Conservation (phyloP, 1,140 invertebrate genomes). For the Pissodes strobi region DNA sequence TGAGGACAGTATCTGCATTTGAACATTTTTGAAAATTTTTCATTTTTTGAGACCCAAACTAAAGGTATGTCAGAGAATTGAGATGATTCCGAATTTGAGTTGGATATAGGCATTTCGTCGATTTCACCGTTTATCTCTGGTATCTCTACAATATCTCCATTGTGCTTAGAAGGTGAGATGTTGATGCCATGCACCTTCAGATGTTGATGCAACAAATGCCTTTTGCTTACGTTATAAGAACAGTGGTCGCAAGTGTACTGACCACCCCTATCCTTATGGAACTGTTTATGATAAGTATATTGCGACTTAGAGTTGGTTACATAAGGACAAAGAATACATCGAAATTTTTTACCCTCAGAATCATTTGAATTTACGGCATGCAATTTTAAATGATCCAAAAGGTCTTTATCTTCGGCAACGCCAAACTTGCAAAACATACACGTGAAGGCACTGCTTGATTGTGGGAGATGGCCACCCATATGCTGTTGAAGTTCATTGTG, state of each 20-base stretch:
- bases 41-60: constrained; percentile 74
- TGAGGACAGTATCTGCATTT: constrained; percentile 86
- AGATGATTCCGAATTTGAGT: constrained; percentile 38
- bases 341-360: constrained; percentile 63
- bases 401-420: constrained; percentile 59
- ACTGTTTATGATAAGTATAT: constrained; percentile 83
- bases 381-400: constrained; percentile 51
- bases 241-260: constrained; percentile 80
- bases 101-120: constrained; percentile 45
- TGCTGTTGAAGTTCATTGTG: constrained; percentile 70
- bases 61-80: constrained; percentile 62
- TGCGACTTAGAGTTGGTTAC: constrained; percentile 83
- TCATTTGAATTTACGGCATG: constrained; percentile 39
- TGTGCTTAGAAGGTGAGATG: constrained; percentile 49
- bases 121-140: constrained; percentile 52
- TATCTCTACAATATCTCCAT: constrained; percentile 47
- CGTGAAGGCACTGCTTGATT: constrained; percentile 72
- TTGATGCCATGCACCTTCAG: constrained; percentile 73
- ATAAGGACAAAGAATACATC: constrained; percentile 76
- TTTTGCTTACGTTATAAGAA: constrained; percentile 80
- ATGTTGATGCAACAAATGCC: constrained; percentile 78
- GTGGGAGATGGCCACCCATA: constrained; percentile 72
- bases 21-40: constrained; percentile 79
- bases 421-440: constrained; percentile 82
- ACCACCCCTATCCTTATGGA: constrained; percentile 73